phyloP scores from a whole-genome alignment of 1,140 invertebrate genomes.

The Diploscapter pachys region DNA sequence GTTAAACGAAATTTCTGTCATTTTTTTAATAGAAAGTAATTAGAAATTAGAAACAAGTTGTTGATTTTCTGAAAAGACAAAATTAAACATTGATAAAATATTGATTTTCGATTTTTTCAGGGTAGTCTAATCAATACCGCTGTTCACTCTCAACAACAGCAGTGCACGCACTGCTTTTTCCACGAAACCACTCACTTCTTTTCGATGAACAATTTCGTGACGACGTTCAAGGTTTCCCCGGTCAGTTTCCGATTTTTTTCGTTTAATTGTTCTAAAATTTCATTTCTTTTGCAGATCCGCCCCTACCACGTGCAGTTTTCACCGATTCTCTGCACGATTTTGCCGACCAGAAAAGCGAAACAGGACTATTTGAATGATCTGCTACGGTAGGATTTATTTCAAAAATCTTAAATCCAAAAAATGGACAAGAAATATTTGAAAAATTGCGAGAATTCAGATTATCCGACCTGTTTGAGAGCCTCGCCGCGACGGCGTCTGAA shows the following conservation, averaged over 20 bases:
- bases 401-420: too few species aligned
- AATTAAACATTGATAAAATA: too few species aligned
- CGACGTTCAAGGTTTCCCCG: conserved; percentile 71
- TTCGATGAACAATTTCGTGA: conserved; percentile 76
- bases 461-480: neutral
- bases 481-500: neutral
- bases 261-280: too few species aligned
- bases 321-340: conserved; percentile 48
- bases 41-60: too few species aligned
- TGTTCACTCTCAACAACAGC: conserved; percentile 11
- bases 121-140: neutral
- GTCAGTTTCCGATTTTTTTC: conserved; percentile 28
- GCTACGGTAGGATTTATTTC: too few species aligned
- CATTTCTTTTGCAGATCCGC: conserved; percentile 32
- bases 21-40: too few species aligned
- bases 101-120: neutral
- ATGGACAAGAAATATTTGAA: too few species aligned
- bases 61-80: too few species aligned
- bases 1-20: too few species aligned
- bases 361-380: too few species aligned
- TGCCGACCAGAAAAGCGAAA: conserved; percentile 27
- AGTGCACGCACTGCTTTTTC: conserved; percentile 80
- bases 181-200: conserved; percentile 89
- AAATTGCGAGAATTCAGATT: neutral
- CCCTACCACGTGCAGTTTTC: conserved; percentile 50